phyloP scores from a whole-genome alignment of 2,888 invertebrate species.

The Drosophila eohydei region DNA sequence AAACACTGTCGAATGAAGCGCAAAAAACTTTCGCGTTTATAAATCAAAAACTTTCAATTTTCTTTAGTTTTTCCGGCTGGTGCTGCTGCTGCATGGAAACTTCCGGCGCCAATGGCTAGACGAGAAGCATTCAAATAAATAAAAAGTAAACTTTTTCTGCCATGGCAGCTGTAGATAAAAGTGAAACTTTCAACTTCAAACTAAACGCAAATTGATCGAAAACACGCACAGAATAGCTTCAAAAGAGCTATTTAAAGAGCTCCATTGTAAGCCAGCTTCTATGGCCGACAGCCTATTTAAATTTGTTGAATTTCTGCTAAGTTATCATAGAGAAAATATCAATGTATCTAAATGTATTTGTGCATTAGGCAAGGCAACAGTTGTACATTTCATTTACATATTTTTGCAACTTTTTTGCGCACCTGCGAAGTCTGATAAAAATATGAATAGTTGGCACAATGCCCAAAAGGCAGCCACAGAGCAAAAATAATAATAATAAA shows the following conservation, averaged over 20 bases:
- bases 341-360: conserved; percentile 54
- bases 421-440: conserved; percentile 52
- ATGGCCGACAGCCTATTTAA: conserved; percentile 7
- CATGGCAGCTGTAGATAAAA: conserved; percentile 52
- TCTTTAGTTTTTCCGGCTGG: conserved; percentile 47
- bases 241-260: conserved; percentile 23
- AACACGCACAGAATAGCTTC: conserved; percentile 27
- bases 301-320: conserved; percentile 12
- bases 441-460: conserved; percentile 57
- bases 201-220: conserved; percentile 66
- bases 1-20: conserved; percentile 53
- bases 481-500: conserved; percentile 66
- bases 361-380: conserved; percentile 58
- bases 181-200: conserved; percentile 54
- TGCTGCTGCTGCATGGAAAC: conserved; percentile 34
- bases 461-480: conserved; percentile 56
- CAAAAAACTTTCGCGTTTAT: conserved; percentile 64
- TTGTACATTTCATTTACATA: conserved; percentile 24
- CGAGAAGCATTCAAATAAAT: conserved; percentile 44
- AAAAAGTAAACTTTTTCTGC: conserved; percentile 39
- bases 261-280: not conserved
- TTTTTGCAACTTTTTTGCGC: conserved; percentile 28
- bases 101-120: conserved; percentile 65
- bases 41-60: conserved; percentile 72
- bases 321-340: conserved; percentile 31